A percentile compares a stretch with the other conserved stretches of the same genome.
Evolutionary conservation across 2,888 invertebrate species (phyloP).

Genomic region (Diaperis boleti): DNA sequence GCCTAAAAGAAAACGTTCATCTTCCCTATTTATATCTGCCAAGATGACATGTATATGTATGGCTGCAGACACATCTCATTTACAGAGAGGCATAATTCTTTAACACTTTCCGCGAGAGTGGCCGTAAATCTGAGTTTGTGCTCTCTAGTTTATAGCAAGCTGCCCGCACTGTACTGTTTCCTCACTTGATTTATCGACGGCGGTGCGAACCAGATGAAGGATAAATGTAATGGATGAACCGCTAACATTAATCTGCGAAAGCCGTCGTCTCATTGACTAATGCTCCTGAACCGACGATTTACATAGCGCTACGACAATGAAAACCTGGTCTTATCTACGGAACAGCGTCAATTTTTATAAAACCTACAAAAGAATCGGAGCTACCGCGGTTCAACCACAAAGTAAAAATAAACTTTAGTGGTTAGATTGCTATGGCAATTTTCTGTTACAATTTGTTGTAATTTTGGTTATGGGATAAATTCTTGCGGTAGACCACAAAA

Average conservation of each 20-base stretch:
- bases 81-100: slow-evolving; percentile 69
- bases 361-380: neutral
- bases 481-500: neutral
- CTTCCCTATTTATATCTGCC: slow-evolving; percentile 64
- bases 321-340: neutral
- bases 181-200: slow-evolving; percentile 60
- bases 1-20: slow-evolving; percentile 63
- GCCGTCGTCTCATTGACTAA: slow-evolving; percentile 42
- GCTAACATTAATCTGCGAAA: slow-evolving; percentile 56
- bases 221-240: slow-evolving; percentile 63
- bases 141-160: slow-evolving; percentile 60
- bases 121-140: slow-evolving; percentile 65
- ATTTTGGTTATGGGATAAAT: neutral
- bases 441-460: neutral
- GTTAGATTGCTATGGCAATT: neutral
- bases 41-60: slow-evolving; percentile 64
- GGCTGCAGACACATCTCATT: slow-evolving; percentile 69
- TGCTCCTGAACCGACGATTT: slow-evolving; percentile 24
- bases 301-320: slow-evolving; percentile 15
- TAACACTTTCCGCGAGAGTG: slow-evolving; percentile 67
- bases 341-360: neutral
- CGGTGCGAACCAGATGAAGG: slow-evolving; percentile 60
- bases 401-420: neutral
- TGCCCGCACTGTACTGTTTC: slow-evolving; percentile 51
- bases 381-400: neutral